Conservation (phyloP, 2,113 vertebrate genomes). For the Oncorhynchus keta region DNA sequence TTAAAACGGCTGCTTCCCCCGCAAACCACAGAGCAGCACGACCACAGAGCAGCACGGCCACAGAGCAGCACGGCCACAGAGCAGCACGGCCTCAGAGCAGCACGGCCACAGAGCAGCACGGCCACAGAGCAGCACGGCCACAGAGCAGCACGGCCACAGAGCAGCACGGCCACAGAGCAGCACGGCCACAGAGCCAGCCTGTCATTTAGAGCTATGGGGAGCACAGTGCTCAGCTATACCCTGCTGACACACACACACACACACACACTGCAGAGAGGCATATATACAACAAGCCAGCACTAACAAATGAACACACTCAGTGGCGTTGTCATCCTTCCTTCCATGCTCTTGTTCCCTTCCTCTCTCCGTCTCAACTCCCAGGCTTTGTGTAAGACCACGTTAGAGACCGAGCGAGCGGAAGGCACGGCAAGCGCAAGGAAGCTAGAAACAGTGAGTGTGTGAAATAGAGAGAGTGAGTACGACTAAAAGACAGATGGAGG, state of each 20-base stretch:
- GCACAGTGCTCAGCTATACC: not conserved
- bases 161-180: no score
- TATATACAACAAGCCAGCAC: not conserved
- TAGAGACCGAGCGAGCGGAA: no score
- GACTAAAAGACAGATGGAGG: no score
- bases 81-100: not conserved
- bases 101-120: no score
- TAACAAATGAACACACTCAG: not conserved
- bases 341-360: not conserved
- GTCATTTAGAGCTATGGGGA: slow-evolving; percentile 31
- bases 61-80: no score
- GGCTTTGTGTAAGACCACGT: not conserved
- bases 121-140: not conserved
- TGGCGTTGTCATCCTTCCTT: not conserved
- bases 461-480: no score
- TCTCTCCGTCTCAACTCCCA: not conserved
- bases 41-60: no score
- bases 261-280: not conserved
- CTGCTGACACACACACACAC: not conserved
- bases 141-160: no score
- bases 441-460: no score
- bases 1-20: slow-evolving; percentile 36
- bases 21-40: no score
- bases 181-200: slow-evolving; percentile 8
- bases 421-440: no score